Base-by-base conservation (phyloP, 2,888 invertebrate species). In the Dusona sp. region DNA sequence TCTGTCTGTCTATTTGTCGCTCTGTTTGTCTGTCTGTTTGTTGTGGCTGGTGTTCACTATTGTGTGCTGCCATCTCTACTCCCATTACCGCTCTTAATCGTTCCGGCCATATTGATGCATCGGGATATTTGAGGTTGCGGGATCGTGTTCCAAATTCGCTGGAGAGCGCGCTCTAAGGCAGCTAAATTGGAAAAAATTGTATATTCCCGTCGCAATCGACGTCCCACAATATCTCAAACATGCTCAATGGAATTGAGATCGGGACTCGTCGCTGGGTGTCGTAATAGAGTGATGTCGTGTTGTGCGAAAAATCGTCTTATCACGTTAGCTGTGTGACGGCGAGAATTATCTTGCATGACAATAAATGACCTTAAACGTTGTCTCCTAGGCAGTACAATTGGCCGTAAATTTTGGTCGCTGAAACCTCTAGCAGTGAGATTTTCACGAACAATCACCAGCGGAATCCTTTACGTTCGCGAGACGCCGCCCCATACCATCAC, bases 331-430 rank as follows among this genome's bases (percentile, higher is more conserved):
- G 67, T 67, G 33, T 86, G 88, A 61, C 84, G 79, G 7, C 83
- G 87, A 36, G 86, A 85, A 67, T 87, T 88, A 68, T 87, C 86
- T 19, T 87, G 88, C 86, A 86, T 85, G 1, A 86, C 57, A 42
- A 86, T 79, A 38, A 87, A 85, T 2, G 42, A 6, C 65, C 86
- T 73, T 29, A 54, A 38, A 16, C 57, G 54, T 33, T 67, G 64
- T 64, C 82, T 67, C n/a, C 11, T 11, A 22, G 74, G 79, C 45
- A 88, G n/a, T 0, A 67, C 67, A 38, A 38, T 38, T 19, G 22
- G 67, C 11, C n/a, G 38, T 3, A 67, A 13, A 82, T 84, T 78
- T 61, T 82, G 61, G 33, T 84, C 19, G 9, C 83, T 54, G 45
- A 85, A 85, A 0, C 85, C 73, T 29, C 70, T 57, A 51, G 87